A percentile compares a stretch with the other conserved stretches of the same genome.
Evolutionary conservation across 2,113 vertebrate species (phyloP).

Genomic region (Jacana jacana): DNA sequence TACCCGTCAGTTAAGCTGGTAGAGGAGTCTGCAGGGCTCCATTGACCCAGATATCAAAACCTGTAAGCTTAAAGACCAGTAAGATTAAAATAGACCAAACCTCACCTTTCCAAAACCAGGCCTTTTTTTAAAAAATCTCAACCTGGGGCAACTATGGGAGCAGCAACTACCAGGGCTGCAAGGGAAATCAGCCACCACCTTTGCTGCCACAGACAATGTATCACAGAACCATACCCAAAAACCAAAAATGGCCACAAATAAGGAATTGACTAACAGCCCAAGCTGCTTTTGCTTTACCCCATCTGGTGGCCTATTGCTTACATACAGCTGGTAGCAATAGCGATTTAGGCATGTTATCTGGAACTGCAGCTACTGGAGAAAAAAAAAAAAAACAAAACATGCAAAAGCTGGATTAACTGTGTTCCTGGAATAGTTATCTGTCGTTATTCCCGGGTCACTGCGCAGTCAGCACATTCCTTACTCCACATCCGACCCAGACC

Average conservation of each 20-base stretch:
- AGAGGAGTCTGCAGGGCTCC: neutral
- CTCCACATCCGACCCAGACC: neutral
- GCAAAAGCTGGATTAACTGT: neutral
- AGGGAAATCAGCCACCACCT: neutral
- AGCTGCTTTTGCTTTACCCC: neutral
- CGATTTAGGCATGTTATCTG: neutral
- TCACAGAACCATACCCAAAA: neutral
- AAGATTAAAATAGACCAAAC: too few species aligned
- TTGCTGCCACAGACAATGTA: neutral
- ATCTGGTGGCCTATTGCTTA: neutral
- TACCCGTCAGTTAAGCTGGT: neutral
- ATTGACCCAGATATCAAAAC: neutral
- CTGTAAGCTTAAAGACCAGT: neutral
- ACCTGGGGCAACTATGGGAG: rapidly evolving
- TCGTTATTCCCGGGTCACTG: rapidly evolving
- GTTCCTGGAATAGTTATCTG: neutral
- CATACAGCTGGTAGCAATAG: neutral
- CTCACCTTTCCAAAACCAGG: neutral
- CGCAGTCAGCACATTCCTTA: neutral
- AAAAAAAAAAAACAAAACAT: neutral
- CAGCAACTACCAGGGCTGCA: neutral
- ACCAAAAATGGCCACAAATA: neutral
- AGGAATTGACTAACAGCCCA: neutral
- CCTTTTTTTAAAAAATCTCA: neutral
- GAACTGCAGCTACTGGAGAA: neutral